Evolutionary conservation across 2,888 invertebrate species (phyloP), one percentile per base, ranked within the genome.

Genomic region (Luperina testacea): DNA sequence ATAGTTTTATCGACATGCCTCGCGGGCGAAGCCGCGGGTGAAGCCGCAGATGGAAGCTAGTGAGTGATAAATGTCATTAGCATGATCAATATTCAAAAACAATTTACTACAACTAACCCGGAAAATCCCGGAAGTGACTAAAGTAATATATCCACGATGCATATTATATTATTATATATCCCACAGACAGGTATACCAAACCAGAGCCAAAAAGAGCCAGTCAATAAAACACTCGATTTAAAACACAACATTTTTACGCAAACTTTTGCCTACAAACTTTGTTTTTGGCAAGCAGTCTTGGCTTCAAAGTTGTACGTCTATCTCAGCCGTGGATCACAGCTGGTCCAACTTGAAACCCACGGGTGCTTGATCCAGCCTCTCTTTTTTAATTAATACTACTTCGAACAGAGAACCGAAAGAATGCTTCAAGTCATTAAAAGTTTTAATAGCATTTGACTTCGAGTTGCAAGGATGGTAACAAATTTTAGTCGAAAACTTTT

Each of bases 301-400:
- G 81, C 84, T 81, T 71, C 79, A 74, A 74, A 88, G 77, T 84
- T 69, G 76, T 51, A 89, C 81, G 92, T 93, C 86, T 91, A 91
- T 91, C 85, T 75, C 83, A 70, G 70, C 80, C 73, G 78, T 88
- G 87, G 88, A 86, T 85, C 87, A 84, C 89, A 92, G 89, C 91
- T 91, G 92, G 90, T 85, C 88, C 82, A 90, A 90, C 90, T 91
- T 91, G 75, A 89, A 89, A 90, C 92, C 92, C 86, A 89, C 91
- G 91, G 92, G 90, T 89, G 91, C 92, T 92, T 94, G 95, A 96
- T 95, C 94, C 94, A 84, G 90, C 92, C 94, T 94, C 94, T 94
- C 95, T 94, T 96, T 94, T 96, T 96, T 96, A 96, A 96, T 96
- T 96, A 96, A 96, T 96, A 96, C 96, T 94, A 95, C 95, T 96